Evolutionary conservation across 2,888 invertebrate genomes (phyloP).

Genomic region (Pyrgus malvae): DNA sequence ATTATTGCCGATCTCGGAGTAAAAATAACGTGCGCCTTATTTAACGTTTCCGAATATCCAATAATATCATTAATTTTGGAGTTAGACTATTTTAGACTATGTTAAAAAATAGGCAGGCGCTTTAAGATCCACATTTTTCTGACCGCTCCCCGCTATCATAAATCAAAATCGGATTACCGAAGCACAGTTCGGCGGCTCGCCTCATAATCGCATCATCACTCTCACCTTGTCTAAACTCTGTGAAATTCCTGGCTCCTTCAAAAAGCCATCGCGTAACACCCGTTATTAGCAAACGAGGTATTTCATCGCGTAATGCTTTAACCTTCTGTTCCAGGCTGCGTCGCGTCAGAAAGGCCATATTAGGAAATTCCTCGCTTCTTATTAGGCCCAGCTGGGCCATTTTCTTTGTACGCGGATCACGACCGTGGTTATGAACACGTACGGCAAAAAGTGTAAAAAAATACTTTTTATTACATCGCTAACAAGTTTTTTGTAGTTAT

Average conservation of each 20-base stretch:
- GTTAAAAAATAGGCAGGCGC: too few relatives aligned
- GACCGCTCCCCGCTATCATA: neutral
- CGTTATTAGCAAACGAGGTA: slow-evolving; percentile 19
- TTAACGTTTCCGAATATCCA: too few relatives aligned
- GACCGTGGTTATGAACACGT: slow-evolving; percentile 4
- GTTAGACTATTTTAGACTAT: too few relatives aligned
- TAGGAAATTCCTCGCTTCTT: slow-evolving; percentile 22
- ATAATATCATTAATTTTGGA: too few relatives aligned
- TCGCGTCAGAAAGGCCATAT: slow-evolving; percentile 4
- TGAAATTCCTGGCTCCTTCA: slow-evolving; percentile 20
- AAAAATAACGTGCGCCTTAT: too few relatives aligned
- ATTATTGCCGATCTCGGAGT: too few relatives aligned
- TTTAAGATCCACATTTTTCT: too few relatives aligned
- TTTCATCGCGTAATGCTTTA: slow-evolving; percentile 11
- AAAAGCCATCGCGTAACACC: slow-evolving; percentile 12
- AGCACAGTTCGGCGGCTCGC: neutral
- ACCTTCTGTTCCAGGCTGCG: neutral
- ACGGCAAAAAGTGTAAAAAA: neutral
- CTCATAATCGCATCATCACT: slow-evolving; percentile 10
- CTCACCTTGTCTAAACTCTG: neutral
- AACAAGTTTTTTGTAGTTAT: too few relatives aligned
- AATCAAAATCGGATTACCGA: neutral
- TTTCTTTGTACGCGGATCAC: slow-evolving; percentile 5
- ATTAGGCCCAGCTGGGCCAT: slow-evolving; percentile 18
- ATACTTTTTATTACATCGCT: slow-evolving; percentile 3